Percentiles rank a stretch among this genome's conserved stretches.
These are phyloP conservation scores for Speoplatyrhinus poulsoni DNA, from an alignment of 2,113 vertebrate genomes.

Conservation along the genomic window DNA sequence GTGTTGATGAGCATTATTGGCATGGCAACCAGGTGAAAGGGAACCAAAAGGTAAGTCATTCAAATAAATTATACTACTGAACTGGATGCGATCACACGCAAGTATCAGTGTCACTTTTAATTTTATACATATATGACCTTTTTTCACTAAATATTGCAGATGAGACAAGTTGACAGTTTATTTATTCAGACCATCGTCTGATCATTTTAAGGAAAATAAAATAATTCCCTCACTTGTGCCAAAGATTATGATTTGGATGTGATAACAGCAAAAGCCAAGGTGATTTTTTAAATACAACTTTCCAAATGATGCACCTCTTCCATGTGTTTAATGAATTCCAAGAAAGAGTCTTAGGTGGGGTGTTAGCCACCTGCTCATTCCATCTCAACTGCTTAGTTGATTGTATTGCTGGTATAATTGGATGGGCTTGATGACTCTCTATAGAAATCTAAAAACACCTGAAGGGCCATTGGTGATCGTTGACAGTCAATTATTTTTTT, in stretches of 20 bases:
- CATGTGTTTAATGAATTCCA: slow-evolving; percentile 31
- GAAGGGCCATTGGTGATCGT: slow-evolving; percentile 17
- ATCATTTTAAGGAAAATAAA: no score
- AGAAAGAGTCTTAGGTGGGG: slow-evolving; percentile 21
- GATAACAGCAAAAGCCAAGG: no score
- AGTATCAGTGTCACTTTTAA: no score
- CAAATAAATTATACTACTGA: slow-evolving; percentile 7
- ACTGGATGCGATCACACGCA: no score
- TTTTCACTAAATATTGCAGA: no score
- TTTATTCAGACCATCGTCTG: no score
- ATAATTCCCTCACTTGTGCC: no score
- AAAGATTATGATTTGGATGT: no score
- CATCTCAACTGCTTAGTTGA: slow-evolving; percentile 41
- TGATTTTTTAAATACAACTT: no score
- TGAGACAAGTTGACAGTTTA: no score
- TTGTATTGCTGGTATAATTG: slow-evolving; percentile 59
- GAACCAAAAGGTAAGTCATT: slow-evolving; percentile 17
- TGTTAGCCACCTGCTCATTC: slow-evolving; percentile 47
- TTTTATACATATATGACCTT: no score
- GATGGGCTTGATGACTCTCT: slow-evolving; percentile 50
- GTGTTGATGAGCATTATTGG: slow-evolving; percentile 39
- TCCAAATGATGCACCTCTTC: neutral
- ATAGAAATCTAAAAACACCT: slow-evolving; percentile 30
- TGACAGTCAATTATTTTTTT: slow-evolving; percentile 24
- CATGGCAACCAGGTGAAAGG: slow-evolving; percentile 36